Base-by-base conservation (phyloP, 1,140 invertebrate genomes). In the Oryctes rhinoceros region DNA sequence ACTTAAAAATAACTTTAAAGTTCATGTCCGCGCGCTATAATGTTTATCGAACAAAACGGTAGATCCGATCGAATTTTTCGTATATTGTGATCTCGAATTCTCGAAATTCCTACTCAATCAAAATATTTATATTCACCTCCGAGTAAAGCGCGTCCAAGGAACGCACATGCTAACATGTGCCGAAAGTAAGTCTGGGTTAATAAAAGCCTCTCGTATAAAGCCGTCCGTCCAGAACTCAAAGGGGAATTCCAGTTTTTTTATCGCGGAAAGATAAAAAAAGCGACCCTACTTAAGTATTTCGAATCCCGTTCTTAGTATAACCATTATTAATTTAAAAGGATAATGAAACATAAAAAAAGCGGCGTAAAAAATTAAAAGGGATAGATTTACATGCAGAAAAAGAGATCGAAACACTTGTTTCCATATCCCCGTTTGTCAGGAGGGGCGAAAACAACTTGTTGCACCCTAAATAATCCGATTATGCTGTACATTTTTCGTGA, bases 91-190 rank as follows among this genome's bases (percentile, higher is more conserved):
- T 59, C 15, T 59, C 53, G 53, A 59, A 59, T 59, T 59, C 53
- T 59, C 53, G 15, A 59, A 59, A 59, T 59, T 59, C 53, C 53
- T 18, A 59, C 18, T 59, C 53, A 59, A 59, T 59, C 53, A 59
- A 59, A 59, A 59, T 59, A 59, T 59, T 59, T 59, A 59, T 59
- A 59, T 59, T 59, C 53, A 59, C 53, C 53, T 59, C 53, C 13
- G 15, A 59, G 53, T 59, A 18, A 11, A 18, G 53, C 15, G 15
- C 53, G 53, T 18, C 53, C 18, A 18, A 59, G 18, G 15, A 59
- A 59, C 18, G 53, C 53, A 59, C 53, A 59, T 59, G 53, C 18
- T n/a, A 59, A 59, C 53, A 59, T 59, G 53, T 18, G 53, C 53
- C 18, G 53, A 59, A 59, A 59, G 53, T 59, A 18, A n/a, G 15